These are phyloP conservation scores for Egretta garzetta DNA, from an alignment of 2,113 vertebrate species.

Conservation along the genomic window DNA sequence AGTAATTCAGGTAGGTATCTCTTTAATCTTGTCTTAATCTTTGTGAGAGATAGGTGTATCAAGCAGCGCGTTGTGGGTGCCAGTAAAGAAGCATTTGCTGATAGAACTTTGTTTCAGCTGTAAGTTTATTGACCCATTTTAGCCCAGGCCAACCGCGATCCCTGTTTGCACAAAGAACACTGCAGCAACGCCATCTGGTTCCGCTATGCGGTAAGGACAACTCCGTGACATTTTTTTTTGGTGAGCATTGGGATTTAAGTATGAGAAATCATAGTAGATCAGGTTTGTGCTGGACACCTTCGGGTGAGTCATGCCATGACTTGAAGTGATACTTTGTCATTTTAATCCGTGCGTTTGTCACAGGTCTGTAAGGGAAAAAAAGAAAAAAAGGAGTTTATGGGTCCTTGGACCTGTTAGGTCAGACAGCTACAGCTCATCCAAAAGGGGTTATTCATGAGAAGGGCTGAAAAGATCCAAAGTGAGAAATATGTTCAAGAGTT, in stretches of 20 bases:
- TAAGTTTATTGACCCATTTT: background rate
- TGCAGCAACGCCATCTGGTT: background rate
- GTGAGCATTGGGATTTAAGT: background rate
- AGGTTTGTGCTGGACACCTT: background rate
- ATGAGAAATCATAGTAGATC: background rate
- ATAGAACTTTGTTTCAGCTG: background rate
- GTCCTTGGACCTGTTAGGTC: background rate
- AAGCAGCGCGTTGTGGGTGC: background rate
- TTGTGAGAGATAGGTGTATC: background rate
- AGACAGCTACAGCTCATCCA: background rate
- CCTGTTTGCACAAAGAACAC: background rate
- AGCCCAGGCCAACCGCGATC: background rate
- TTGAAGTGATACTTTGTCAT: background rate
- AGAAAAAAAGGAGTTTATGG: background rate
- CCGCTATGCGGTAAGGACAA: accelerated
- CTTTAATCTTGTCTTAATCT: background rate
- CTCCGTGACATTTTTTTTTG: accelerated
- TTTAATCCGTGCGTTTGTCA: background rate
- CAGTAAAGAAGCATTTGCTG: background rate
- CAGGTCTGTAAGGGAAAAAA: background rate
- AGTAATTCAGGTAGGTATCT: background rate
- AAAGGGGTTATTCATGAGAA: background rate
- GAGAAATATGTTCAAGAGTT: background rate
- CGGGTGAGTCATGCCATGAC: background rate
- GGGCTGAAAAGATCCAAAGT: background rate